A percentile compares a stretch with the other conserved stretches of the same genome.
phyloP scores from a whole-genome alignment of 2,113 vertebrate species.

The Apteryx mantelli region DNA sequence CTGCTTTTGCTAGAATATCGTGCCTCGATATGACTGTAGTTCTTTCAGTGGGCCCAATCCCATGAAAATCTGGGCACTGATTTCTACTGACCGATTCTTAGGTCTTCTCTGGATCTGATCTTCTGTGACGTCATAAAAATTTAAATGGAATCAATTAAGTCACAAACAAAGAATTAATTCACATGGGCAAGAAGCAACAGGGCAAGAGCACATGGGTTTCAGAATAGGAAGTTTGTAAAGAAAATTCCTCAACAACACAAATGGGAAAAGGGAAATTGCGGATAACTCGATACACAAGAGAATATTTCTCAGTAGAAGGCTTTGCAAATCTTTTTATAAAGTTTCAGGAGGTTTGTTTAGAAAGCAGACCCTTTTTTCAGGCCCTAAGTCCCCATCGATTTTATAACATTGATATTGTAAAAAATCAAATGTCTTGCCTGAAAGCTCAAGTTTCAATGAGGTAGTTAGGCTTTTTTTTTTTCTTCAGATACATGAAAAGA shows the following conservation, averaged over 20 bases:
- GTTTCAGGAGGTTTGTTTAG: not conserved
- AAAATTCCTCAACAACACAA: not conserved
- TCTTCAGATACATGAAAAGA: conserved; percentile 60
- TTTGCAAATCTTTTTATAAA: conserved; percentile 3
- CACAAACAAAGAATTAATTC: not conserved
- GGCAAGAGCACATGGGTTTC: not conserved
- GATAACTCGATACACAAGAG: not conserved
- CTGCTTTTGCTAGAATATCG: conserved; percentile 31
- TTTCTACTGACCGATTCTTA: not conserved
- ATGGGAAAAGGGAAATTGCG: not conserved
- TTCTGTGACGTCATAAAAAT: conserved; percentile 17
- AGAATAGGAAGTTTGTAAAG: not conserved
- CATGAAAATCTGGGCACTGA: not conserved
- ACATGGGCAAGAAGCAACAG: not conserved
- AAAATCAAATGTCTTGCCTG: conserved; percentile 12
- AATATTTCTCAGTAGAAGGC: not conserved
- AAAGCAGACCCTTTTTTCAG: not conserved
- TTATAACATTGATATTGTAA: conserved; percentile 21
- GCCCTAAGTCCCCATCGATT: not conserved
- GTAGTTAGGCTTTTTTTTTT: conserved; percentile 9
- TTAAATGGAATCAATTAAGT: not conserved
- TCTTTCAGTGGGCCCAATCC: not conserved
- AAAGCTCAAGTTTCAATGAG: conserved; percentile 12
- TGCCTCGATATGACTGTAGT: not conserved
- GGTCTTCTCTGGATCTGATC: not conserved